Percentiles rank a stretch among this genome's conserved stretches.
These are phyloP conservation scores for Tupaia tana DNA, from an alignment of 2,113 vertebrate species.

Conservation along the genomic window DNA sequence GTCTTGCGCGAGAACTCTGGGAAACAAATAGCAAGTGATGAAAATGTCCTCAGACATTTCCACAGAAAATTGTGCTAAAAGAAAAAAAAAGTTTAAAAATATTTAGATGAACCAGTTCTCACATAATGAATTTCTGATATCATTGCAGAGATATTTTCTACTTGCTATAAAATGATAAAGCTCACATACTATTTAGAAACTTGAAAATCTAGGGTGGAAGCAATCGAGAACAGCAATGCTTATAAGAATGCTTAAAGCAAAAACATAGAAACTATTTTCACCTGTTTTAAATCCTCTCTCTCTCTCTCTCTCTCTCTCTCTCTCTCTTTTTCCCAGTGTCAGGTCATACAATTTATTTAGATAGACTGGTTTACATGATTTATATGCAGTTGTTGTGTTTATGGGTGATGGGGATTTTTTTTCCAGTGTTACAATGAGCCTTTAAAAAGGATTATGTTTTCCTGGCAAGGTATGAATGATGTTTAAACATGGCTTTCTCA, in stretches of 20 bases:
- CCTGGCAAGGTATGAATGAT: conserved; percentile 80
- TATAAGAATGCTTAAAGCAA: background rate
- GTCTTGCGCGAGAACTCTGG: background rate
- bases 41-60: background rate
- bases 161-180: background rate
- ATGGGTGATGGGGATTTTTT: conserved; percentile 77
- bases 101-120: background rate
- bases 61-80: background rate
- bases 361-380: conserved; percentile 79
- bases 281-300: conserved; percentile 71
- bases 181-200: background rate
- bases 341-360: conserved; percentile 78
- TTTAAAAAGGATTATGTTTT: conserved; percentile 83
- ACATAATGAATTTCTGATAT: background rate
- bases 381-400: conserved; percentile 79
- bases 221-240: background rate
- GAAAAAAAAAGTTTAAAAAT: background rate
- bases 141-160: background rate
- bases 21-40: background rate
- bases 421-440: conserved; percentile 77
- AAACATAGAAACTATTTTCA: background rate
- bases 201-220: background rate
- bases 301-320: conserved; percentile 49
- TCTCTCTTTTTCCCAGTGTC: conserved; percentile 23
- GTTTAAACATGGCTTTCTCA: conserved; percentile 86